phyloP scores from a whole-genome alignment of 2,888 invertebrate species.

The Luffia ferchaultella region DNA sequence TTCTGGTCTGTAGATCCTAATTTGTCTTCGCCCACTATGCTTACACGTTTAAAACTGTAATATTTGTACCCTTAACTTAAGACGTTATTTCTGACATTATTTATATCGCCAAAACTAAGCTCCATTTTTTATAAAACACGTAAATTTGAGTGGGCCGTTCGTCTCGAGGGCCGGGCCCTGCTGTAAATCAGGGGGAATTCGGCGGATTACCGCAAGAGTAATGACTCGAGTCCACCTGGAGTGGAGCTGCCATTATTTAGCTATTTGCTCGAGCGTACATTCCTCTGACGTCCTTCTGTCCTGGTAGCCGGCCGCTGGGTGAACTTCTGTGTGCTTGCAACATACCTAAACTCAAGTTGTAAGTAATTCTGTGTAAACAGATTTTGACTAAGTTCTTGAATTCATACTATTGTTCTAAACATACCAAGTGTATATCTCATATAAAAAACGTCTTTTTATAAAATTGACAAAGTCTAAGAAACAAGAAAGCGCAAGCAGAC shows the following conservation, averaged over 20 bases:
- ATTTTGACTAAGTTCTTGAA: no score
- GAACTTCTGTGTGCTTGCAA: no score
- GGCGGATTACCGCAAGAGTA: constrained; percentile 61
- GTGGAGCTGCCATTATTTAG: constrained; percentile 53
- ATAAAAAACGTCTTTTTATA: no score
- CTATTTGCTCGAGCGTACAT: constrained; percentile 45
- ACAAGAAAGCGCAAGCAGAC: no score
- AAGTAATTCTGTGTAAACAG: no score
- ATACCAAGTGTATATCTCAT: no score
- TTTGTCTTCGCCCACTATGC: no score
- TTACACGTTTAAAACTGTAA: no score
- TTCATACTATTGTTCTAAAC: no score
- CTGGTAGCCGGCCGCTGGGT: neutral
- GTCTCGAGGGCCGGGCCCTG: constrained; percentile 33
- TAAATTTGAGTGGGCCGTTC: constrained; percentile 49
- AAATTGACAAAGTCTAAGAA: no score
- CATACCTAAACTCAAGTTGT: no score
- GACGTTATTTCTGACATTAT: constrained; percentile 44
- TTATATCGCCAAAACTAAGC: constrained; percentile 53
- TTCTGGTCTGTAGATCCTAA: no score
- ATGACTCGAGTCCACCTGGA: constrained; percentile 62
- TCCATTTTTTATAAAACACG: constrained; percentile 60
- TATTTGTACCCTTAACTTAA: neutral
- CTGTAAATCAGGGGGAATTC: constrained; percentile 60
- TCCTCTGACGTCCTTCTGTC: constrained; percentile 13